These are phyloP conservation scores for Oopsacas minuta DNA, from an alignment of 37 sponge, comb jelly and placozoan genomes.

Conservation along the genomic window DNA sequence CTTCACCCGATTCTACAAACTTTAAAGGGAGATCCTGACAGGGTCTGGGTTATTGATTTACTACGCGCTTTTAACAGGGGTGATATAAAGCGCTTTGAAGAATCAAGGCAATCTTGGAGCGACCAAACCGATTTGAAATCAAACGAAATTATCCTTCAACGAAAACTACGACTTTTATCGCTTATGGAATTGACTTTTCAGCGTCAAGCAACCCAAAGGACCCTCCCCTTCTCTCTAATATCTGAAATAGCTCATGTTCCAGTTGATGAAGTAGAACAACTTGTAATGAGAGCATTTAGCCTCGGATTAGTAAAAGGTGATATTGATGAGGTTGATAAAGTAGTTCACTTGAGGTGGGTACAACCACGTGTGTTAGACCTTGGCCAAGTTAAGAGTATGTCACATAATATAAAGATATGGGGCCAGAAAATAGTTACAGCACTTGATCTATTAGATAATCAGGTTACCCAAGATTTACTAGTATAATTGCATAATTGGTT, in stretches of 20 bases:
- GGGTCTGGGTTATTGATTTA: background rate
- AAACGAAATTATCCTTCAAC: background rate
- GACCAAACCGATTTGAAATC: conserved; percentile 9
- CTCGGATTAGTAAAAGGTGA: background rate
- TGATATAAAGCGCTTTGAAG: background rate
- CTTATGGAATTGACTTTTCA: conserved; percentile 1
- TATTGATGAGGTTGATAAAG: background rate
- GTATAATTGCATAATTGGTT: background rate
- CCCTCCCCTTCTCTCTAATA: background rate
- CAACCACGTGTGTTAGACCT: background rate
- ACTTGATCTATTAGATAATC: background rate
- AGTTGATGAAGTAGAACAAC: background rate
- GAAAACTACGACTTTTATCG: background rate
- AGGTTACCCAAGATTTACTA: background rate
- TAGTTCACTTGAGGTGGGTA: background rate
- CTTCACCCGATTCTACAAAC: background rate
- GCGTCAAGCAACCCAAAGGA: background rate
- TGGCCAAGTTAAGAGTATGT: background rate
- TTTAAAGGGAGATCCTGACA: background rate
- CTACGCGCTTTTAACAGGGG: background rate
- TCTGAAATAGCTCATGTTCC: background rate
- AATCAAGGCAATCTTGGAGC: background rate
- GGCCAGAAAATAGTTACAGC: background rate
- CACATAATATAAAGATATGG: background rate
- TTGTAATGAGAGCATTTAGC: background rate